Evolutionary conservation across 2,888 invertebrate genomes (phyloP), one percentile per base, ranked within the genome.

Genomic region (Harpalus rubripes): DNA sequence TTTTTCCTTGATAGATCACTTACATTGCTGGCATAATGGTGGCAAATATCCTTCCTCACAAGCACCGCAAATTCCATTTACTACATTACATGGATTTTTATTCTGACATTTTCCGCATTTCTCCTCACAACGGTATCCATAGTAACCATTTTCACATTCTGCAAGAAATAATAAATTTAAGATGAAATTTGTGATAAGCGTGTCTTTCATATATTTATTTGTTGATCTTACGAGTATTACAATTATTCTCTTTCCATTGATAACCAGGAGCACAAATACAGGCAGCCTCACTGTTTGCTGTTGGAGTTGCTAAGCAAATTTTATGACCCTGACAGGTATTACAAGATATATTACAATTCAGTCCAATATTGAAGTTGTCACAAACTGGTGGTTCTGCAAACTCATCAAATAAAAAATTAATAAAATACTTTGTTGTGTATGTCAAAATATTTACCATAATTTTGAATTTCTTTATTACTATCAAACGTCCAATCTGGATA

Each of bases 121-220:
- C 8, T 78, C 22, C 8, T 52, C 8, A 56, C 84, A 84, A 44
- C 78, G 78, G 56, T 84, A 65, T 32, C 84, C 84, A 65, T 52
- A 84, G 2, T 56, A 15, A 15, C 65, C 65, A 10, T 7, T 1
- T 7, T 15, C 39, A 52, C 84, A 84, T 26, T 7, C 84, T 84
- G 22, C 41, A 65, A 61, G 6, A 15, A 80, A 39, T 39, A 80
- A 61, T 16, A 12, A 16, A 15, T 44, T 18, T 80, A 41, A 65
- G 65, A 39, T 65, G 5, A 32, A 32, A 32, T 32, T 32, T 32
- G 5, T 32, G 32, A 32, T 0, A 32, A 3, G 6, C 6, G 5
- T n/a, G 32, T 3, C 32, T 1, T 32, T 65, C 22, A 65, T 65
- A 39, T 63, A 22, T 22, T 22, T 44, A 63, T 63, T 65, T 41